phyloP scores from a whole-genome alignment of 2,113 vertebrate species.

The Columba livia region DNA sequence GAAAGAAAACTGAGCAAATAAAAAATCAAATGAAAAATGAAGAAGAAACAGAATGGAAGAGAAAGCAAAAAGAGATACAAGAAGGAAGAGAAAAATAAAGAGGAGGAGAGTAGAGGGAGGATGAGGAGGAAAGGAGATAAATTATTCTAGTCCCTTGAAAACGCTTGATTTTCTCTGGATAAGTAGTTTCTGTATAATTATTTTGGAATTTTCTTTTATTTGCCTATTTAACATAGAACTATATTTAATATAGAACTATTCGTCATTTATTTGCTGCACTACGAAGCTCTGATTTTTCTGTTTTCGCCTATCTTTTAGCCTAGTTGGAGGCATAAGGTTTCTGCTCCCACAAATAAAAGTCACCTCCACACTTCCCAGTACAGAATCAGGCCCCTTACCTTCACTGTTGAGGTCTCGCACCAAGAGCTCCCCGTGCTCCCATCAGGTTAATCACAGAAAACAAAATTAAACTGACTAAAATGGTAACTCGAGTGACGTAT shows the following conservation, averaged over 20 bases:
- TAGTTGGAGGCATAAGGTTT: not conserved
- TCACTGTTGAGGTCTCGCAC: not conserved
- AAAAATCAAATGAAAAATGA: not conserved
- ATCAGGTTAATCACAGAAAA: not conserved
- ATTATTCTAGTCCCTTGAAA: not conserved
- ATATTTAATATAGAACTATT: not conserved
- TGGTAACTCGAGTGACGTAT: fast-evolving
- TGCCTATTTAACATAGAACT: not conserved
- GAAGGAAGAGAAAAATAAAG: fast-evolving
- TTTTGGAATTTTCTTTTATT: not conserved
- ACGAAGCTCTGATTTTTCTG: not conserved
- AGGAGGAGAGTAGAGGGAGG: not conserved
- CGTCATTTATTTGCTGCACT: not conserved
- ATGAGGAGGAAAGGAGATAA: not conserved
- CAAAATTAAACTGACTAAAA: not conserved
- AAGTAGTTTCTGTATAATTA: not conserved
- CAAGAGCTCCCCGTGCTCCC: not conserved
- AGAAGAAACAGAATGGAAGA: not conserved
- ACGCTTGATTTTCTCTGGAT: not conserved
- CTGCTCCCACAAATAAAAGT: not conserved
- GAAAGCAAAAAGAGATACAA: not conserved
- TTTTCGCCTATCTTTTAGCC: not conserved
- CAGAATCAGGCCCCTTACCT: not conserved
- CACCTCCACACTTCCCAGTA: not conserved
- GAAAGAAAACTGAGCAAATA: not conserved